Evolutionary conservation across 2,888 invertebrate genomes (phyloP), one percentile per base, ranked within the genome.

Genomic region (Boloria euphrosyne): DNA sequence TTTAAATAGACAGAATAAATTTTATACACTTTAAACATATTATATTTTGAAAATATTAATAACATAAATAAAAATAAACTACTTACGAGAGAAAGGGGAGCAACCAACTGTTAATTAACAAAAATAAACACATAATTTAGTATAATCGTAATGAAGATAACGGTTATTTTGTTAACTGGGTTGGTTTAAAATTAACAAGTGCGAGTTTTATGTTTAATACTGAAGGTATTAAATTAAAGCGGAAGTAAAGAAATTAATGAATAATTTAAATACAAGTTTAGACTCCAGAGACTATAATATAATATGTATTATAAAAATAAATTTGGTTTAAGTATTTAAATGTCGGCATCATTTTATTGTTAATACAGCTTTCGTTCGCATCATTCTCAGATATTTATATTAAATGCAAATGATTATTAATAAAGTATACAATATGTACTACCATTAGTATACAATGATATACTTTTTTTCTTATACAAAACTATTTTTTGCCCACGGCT

Each of bases 41-140:
- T 43, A 43, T 54, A 1, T 55, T 14, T 17, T 13, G 13, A 1
- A 54, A 3, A 43, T 43, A 43, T 53, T 16, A 17, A n/a, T 27
- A 46, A 27, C 6, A 31, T 31, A 57, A 44, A 55, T 13, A 4
- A 16, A n/a, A 1, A 27, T 18, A 31, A 53, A 38, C 14, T 49
- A n/a, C n/a, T n/a, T n/a, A 2, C 16, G 38, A 59, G 59, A 59
- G 59, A 59, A 59, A 59, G 50, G 59, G 14, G 38, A 17, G 49
- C 59, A 50, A 16, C 47, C 13, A 49, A 43, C 27, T 59, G 31
- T 49, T 59, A 59, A 59, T 13, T 59, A 16, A 7, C 4, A 49
- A 27, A 49, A 59, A 47, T 17, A 44, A 18, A 31, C 49, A 49
- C 31, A 59, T 7, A 17, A 17, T 31, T 59, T 49, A 58, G 22